phyloP scores from a whole-genome alignment of 1,140 invertebrate genomes.

The Bombus impatiens region DNA sequence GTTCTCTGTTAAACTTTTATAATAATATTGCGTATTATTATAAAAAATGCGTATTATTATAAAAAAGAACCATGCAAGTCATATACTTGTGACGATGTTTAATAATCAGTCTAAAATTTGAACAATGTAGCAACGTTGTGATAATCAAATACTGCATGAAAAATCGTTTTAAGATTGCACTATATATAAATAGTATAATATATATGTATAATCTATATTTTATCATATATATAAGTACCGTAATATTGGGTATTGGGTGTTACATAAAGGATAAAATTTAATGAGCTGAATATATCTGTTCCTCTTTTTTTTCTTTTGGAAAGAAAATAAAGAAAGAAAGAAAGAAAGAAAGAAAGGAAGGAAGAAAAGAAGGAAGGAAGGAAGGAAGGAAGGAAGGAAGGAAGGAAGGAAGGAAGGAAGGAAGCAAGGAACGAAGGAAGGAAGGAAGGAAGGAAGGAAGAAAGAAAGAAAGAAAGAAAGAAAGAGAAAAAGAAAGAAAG shows the following conservation, averaged over 20 bases:
- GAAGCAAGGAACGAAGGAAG: accelerated
- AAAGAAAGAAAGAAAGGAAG: not conserved
- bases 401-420: too few species aligned
- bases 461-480: not conserved
- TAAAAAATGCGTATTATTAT: slow-evolving; percentile 49
- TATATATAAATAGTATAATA: slow-evolving; percentile 71
- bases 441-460: accelerated
- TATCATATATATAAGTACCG: slow-evolving; percentile 58
- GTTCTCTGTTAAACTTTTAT: slow-evolving; percentile 24
- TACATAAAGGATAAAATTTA: slow-evolving; percentile 63
- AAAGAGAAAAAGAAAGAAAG: not conserved
- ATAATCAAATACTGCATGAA: slow-evolving; percentile 70
- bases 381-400: too few species aligned
- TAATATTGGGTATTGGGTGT: slow-evolving; percentile 64
- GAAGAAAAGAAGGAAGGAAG: too few species aligned
- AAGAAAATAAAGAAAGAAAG: slow-evolving; percentile 4
- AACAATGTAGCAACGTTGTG: slow-evolving; percentile 69
- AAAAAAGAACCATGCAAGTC: slow-evolving; percentile 58
- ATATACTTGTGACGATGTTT: slow-evolving; percentile 59
- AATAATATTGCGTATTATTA: slow-evolving; percentile 34
- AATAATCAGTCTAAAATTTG: slow-evolving; percentile 70
- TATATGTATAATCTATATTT: slow-evolving; percentile 66
- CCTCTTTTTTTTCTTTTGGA: not conserved
- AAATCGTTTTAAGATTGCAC: slow-evolving; percentile 72
- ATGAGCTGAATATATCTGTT: slow-evolving; percentile 49